Evolutionary conservation across 1,140 invertebrate genomes (phyloP).

Genomic region (Dinoponera quadriceps): DNA sequence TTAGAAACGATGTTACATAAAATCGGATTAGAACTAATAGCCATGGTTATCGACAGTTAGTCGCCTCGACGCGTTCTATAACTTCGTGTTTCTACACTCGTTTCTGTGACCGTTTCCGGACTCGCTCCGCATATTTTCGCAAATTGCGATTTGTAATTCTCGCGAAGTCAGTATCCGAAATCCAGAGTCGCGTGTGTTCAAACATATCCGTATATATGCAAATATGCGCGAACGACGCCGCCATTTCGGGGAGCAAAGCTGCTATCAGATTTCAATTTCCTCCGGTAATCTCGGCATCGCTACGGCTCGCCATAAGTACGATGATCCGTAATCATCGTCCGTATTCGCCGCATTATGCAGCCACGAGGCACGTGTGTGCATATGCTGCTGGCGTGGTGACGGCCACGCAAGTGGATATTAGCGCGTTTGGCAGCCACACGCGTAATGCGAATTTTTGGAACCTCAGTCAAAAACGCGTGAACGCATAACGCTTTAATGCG

Average conservation of each 20-base stretch:
- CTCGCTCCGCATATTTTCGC: background rate
- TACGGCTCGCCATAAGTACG: constrained; percentile 55
- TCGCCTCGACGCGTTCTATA: background rate
- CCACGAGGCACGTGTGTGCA: background rate
- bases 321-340: constrained; percentile 62
- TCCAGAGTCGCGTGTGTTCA: constrained; percentile 23
- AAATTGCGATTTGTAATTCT: background rate
- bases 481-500: no score
- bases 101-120: background rate
- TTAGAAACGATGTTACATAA: no score
- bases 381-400: background rate
- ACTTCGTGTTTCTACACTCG: no score
- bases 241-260: constrained; percentile 38
- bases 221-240: constrained; percentile 30
- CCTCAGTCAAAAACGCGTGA: background rate
- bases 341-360: constrained; percentile 51
- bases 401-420: background rate
- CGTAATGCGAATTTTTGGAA: constrained; percentile 8
- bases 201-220: constrained; percentile 53
- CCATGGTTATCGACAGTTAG: background rate
- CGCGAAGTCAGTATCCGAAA: background rate
- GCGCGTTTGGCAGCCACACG: constrained; percentile 4
- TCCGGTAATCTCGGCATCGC: constrained; percentile 70
- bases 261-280: constrained; percentile 79
- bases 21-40: background rate